phyloP scores from a whole-genome alignment of 2,888 invertebrate species.

The Tenthredo scrophulariae region DNA sequence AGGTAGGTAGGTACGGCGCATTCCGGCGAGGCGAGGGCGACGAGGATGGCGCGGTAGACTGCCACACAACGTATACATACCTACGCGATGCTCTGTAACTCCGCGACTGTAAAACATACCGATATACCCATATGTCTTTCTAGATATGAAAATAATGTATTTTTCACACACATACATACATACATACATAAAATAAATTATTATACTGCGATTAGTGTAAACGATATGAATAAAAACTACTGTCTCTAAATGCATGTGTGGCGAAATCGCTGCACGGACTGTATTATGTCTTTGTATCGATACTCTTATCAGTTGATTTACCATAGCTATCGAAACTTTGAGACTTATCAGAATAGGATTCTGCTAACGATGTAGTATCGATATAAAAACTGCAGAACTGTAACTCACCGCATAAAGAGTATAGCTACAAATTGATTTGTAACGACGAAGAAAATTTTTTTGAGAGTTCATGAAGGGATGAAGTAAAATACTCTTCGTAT shows the following conservation, averaged over 20 bases:
- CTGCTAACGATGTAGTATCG: neutral
- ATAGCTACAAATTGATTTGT: neutral
- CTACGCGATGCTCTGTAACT: neutral
- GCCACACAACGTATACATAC: slow-evolving; percentile 17
- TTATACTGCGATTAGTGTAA: neutral
- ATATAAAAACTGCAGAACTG: neutral
- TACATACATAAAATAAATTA: neutral
- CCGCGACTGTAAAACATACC: neutral
- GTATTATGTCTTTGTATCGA: neutral
- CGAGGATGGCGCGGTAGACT: slow-evolving; percentile 28
- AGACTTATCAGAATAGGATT: neutral
- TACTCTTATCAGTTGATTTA: neutral
- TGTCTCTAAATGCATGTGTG: neutral
- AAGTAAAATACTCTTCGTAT: neutral
- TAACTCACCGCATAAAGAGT: neutral
- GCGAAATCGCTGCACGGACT: neutral
- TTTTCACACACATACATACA: neutral
- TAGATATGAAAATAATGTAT: neutral
- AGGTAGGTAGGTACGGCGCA: slow-evolving; percentile 39
- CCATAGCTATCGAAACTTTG: neutral
- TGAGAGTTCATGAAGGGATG: neutral
- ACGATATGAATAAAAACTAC: neutral
- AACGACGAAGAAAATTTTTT: neutral
- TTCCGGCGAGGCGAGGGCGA: slow-evolving; percentile 38
- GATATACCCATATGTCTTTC: neutral